These are phyloP conservation scores for Typhlichthys eigenmanni DNA, from an alignment of 2,797 vertebrate species.

Conservation along the genomic window DNA sequence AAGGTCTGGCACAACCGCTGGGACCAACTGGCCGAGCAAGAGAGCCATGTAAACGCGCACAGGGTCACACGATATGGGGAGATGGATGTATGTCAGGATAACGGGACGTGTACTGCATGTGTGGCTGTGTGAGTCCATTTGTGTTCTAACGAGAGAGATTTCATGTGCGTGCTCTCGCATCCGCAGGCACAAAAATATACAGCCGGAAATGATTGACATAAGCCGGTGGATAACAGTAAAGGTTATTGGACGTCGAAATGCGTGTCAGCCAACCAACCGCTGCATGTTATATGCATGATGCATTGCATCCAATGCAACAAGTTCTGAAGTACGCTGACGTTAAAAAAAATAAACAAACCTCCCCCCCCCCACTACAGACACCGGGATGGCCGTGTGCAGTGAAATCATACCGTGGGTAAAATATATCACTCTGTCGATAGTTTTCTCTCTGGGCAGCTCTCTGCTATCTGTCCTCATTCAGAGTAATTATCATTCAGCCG, in stretches of 20 bases:
- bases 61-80: slow-evolving; percentile 28
- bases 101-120: slow-evolving; percentile 26
- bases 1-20: slow-evolving; percentile 65
- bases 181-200: slow-evolving; percentile 7
- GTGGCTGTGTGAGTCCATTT: slow-evolving; percentile 29
- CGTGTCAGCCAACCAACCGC: not conserved
- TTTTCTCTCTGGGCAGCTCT: slow-evolving; percentile 20
- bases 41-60: slow-evolving; percentile 15
- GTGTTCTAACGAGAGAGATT: slow-evolving; percentile 39
- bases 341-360: too few relatives aligned
- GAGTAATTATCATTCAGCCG: slow-evolving; percentile 61
- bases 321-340: too few relatives aligned
- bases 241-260: slow-evolving; percentile 19
- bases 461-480: slow-evolving; percentile 45
- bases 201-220: slow-evolving; percentile 34
- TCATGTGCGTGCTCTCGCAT: slow-evolving; percentile 7
- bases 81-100: slow-evolving; percentile 44
- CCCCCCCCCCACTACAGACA: too few relatives aligned
- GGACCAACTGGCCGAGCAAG: slow-evolving; percentile 53
- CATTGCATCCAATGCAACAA: not conserved
- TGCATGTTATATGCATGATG: not conserved
- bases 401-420: slow-evolving; percentile 38
- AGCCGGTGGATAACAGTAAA: slow-evolving; percentile 6
- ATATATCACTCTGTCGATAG: slow-evolving; percentile 55
- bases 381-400: slow-evolving; percentile 10